Evolutionary conservation across 2,888 invertebrate species (phyloP), one percentile per base, ranked within the genome.

Genomic region (Amitus sp.): DNA sequence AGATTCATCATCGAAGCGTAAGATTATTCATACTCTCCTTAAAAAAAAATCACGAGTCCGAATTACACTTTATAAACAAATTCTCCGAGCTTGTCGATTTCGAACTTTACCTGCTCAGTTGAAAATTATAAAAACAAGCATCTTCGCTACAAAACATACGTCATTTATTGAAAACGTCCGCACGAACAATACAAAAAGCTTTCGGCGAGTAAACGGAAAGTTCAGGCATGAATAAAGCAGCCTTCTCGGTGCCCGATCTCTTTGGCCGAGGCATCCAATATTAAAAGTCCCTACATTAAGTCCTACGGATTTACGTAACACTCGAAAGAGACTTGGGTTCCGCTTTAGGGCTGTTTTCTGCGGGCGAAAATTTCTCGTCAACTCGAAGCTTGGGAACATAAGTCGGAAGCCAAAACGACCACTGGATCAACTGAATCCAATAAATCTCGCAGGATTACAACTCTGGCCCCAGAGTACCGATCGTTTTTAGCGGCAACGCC

Each of bases 361-460:
- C 46, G 17, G 46, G 37, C 50, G 50, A 60, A 28, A 60, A 60
- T 50, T 49, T 15, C 47, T 54, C 54, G 51, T 60, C 46, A 60
- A 37, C 50, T 19, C 13, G 34, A 50, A 46, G 27, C 49, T 47
- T 46, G 45, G 33, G 46, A 42, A 47, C 54, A 50, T 60, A 60
- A 60, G 53, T 60, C 50, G 50, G 27, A 51, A 61, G 34, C 46
- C 42, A 42, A 49, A 61, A 58, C 71, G 70, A 69, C 69, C 70
- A 73, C 68, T 73, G 74, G 76, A 75, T 79, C 75, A 73, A 76
- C 73, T 69, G 73, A 75, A 78, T 74, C 77, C 74, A 77, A 76
- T 78, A 78, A 78, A 73, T 77, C 76, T 73, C 67, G 65, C 51
- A 70, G 76, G 76, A 78, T 78, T 78, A 78, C 74, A 71, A 72